Percentiles rank a stretch among this genome's conserved stretches.
Conservation (phyloP, 2,888 invertebrate genomes). For the Megastigmus dorsalis region DNA sequence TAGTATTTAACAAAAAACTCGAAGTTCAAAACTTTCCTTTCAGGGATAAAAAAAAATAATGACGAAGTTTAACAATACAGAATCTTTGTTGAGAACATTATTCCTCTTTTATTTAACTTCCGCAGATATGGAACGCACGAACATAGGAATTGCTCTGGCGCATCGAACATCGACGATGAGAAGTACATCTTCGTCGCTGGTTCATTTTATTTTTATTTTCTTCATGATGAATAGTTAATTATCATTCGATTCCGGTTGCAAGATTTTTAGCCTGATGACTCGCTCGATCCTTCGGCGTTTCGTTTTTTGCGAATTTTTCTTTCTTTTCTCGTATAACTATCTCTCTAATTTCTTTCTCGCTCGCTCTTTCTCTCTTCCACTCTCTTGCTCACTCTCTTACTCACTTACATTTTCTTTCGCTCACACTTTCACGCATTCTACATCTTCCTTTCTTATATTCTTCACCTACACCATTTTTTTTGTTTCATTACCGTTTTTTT, state of each 20-base stretch:
- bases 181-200: constrained; percentile 41
- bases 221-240: constrained; percentile 34
- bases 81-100: constrained; percentile 54
- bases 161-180: constrained; percentile 40
- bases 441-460: constrained; percentile 21
- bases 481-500: constrained; percentile 44
- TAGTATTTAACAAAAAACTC: constrained; percentile 37
- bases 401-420: constrained; percentile 25
- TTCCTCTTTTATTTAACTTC: constrained; percentile 54
- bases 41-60: constrained; percentile 42
- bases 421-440: background rate
- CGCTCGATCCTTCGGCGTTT: constrained; percentile 47
- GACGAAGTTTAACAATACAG: constrained; percentile 26
- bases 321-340: constrained; percentile 37
- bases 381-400: background rate
- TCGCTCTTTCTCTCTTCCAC: constrained; percentile 27
- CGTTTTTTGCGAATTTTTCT: constrained; percentile 21
- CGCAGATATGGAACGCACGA: constrained; percentile 55
- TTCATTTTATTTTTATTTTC: constrained; percentile 22
- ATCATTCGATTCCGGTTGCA: constrained; percentile 27
- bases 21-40: constrained; percentile 12
- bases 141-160: constrained; percentile 52
- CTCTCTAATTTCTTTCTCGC: background rate
- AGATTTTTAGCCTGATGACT: constrained; percentile 37
- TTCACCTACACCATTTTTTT: constrained; percentile 34